phyloP scores from a whole-genome alignment of 2,113 vertebrate genomes.

The human region DNA sequence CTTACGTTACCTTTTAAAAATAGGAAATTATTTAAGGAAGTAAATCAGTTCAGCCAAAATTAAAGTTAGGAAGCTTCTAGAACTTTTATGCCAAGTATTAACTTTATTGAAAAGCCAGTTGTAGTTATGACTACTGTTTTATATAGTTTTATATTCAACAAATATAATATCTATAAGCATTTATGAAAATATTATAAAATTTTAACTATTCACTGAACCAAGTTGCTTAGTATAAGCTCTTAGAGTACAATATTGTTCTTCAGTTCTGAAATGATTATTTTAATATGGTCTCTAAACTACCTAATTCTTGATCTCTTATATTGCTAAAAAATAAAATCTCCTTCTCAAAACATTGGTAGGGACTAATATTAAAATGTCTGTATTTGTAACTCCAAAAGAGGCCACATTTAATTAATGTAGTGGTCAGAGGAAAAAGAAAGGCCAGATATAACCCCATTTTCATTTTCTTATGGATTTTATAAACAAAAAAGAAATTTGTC shows the following conservation, averaged over 20 bases:
- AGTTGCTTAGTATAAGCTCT: background rate
- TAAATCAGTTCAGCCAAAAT: background rate
- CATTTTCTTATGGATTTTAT: background rate
- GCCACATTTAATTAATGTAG: background rate
- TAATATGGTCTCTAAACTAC: background rate
- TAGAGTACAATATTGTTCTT: background rate
- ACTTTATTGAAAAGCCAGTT: background rate
- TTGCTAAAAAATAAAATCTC: background rate
- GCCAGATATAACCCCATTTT: background rate
- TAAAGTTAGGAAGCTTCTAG: conserved; percentile 11
- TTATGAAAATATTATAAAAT: background rate
- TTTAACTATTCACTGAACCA: background rate
- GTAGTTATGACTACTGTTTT: background rate
- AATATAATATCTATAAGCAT: background rate
- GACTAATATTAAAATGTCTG: background rate
- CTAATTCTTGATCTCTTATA: background rate
- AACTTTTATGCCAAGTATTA: background rate
- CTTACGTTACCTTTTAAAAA: background rate
- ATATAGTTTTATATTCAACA: background rate
- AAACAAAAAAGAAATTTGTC: background rate
- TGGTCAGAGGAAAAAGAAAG: background rate
- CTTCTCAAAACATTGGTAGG: background rate
- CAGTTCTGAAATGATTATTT: background rate
- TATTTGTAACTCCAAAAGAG: background rate
- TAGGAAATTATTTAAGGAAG: background rate